These are phyloP conservation scores for Samia ricini DNA, from an alignment of 1,140 invertebrate genomes.

Conservation along the genomic window DNA sequence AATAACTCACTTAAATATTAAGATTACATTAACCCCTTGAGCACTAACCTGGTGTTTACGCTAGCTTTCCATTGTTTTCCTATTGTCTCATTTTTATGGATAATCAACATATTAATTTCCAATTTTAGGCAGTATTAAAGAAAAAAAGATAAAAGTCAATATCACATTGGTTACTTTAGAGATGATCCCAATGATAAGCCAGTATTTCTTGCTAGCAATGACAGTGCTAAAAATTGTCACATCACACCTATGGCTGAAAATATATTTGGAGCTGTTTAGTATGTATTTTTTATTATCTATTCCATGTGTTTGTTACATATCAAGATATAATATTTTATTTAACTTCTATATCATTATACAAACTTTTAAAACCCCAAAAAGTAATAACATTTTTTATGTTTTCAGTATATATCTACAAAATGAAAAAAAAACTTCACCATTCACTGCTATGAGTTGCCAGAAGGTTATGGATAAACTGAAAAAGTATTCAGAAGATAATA, in stretches of 20 bases:
- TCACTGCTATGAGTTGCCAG: conserved; percentile 79
- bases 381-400: conserved; percentile 18
- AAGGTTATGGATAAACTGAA: conserved; percentile 81
- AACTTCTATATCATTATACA: no score
- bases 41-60: no score
- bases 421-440: conserved; percentile 82
- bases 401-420: conserved; percentile 82
- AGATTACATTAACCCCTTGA: no score
- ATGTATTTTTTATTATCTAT: conserved; percentile 53
- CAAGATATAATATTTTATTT: no score
- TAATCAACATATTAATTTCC: not conserved
- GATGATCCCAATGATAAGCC: conserved; percentile 88
- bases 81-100: no score
- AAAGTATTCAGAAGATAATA: conserved; percentile 81
- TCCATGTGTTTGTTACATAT: no score
- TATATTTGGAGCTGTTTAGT: conserved; percentile 91
- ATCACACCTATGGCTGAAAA: conserved; percentile 88
- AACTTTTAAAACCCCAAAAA: not conserved
- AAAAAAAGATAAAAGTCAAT: conserved; percentile 83
- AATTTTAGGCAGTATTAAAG: conserved; percentile 83
- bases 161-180: conserved; percentile 94
- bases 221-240: conserved; percentile 81
- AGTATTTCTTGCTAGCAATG: conserved; percentile 87
- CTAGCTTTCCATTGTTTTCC: no score
- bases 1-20: no score